Base-by-base conservation (phyloP, 2,113 vertebrate species). In the Etheostoma cragini region DNA sequence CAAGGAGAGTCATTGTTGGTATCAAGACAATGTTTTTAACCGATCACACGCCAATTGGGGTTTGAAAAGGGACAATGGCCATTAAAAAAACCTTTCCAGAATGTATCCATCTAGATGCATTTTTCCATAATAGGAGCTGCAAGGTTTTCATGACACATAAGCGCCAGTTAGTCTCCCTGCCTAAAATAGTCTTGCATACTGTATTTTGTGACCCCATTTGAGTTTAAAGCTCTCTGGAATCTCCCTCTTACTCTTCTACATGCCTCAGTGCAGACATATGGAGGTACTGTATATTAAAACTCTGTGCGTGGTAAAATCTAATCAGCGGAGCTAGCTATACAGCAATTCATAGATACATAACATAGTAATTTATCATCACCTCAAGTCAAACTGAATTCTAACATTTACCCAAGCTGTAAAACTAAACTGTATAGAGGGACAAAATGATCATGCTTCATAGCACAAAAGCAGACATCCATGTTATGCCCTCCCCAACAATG, bases 161-260 rank as follows among this genome's bases (percentile, higher is more conserved):
- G 76, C 5, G 22, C 67, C 72, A 74, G 81, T 26, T 42, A 47
- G 85, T 75, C 83, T 76, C 60, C 16, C 72, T 19, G 76, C 80
- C 78, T 42, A 76, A 92, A 89, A 89, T 90, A 91, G 85, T 76
- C 53, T 15, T 58, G 78, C 75, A 66, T 57, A 63, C 70, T 72
- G 65, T 65, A 81, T 82, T 69, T 80, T 80, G 69, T 85, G 64
- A 87, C 12, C 57, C 60, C 78, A 74, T 79, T 26, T 1, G 12
- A 65, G 63, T 79, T 67, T 86, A 24, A 73, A 38, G 56, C 80
- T 56, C 67, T 65, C 80, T 78, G 83, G 76, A 83, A 86, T 79
- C 61, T 74, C 82, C 74, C 80, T 65, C 69, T 84, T 80, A 54
- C 63, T 83, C 83, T 87, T 76, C 57, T 49, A 42, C 80, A 80